phyloP scores from a whole-genome alignment of 2,888 invertebrate species.

The Deilephila porcellus region DNA sequence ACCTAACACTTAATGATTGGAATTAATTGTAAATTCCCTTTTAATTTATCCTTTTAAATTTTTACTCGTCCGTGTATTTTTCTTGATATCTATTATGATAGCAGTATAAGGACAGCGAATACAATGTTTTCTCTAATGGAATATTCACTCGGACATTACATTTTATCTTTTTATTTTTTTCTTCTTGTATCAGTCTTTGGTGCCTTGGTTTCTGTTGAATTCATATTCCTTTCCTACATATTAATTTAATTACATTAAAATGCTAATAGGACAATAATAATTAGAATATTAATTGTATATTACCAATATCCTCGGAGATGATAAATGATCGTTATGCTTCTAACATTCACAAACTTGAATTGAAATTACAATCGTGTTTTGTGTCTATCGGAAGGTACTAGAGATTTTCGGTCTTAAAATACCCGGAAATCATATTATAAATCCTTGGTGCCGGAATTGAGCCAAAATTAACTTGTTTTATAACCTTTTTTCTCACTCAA shows the following conservation, averaged over 20 bases:
- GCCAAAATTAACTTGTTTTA: no score
- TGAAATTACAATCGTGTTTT: no score
- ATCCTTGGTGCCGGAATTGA: no score
- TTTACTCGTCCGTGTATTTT: not conserved
- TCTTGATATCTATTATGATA: not conserved
- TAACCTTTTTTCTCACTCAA: not conserved
- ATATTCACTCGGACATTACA: not conserved
- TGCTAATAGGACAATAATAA: no score
- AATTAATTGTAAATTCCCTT: not conserved
- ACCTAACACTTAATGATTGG: constrained; percentile 11
- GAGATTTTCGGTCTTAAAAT: no score
- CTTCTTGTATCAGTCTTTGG: not conserved
- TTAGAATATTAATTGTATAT: no score
- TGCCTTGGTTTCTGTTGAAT: not conserved
- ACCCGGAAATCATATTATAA: no score
- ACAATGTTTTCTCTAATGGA: not conserved
- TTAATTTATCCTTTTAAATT: not conserved
- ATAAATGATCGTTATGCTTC: no score
- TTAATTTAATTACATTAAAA: not conserved
- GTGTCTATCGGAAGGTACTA: no score
- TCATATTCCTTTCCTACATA: not conserved
- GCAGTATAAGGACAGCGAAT: not conserved
- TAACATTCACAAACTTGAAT: no score
- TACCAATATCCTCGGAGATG: no score
- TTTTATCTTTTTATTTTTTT: not conserved